phyloP scores from a whole-genome alignment of 2,888 invertebrate genomes.

The Apocheima hispidaria region DNA sequence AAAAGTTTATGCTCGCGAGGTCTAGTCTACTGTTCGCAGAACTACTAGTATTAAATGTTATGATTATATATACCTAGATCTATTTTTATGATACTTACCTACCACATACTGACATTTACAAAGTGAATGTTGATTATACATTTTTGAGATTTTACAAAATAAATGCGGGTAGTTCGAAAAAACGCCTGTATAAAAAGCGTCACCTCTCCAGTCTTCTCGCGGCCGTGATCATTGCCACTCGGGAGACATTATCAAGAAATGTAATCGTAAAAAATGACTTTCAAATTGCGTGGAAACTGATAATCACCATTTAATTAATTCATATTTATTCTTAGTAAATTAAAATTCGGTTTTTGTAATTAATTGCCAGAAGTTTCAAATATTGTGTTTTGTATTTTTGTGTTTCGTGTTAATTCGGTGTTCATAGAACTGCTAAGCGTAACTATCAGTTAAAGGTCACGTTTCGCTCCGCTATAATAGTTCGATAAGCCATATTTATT shows the following conservation, averaged over 20 bases:
- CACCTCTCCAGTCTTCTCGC: not conserved
- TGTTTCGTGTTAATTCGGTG: not conserved
- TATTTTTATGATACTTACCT: too few relatives aligned
- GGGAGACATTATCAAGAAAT: not conserved
- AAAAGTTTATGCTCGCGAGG: too few relatives aligned
- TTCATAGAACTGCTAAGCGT: not conserved
- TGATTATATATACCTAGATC: too few relatives aligned
- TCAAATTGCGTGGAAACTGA: not conserved
- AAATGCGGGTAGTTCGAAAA: constrained; percentile 5
- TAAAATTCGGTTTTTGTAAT: not conserved
- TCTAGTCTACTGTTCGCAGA: too few relatives aligned
- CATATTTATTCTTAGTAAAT: too few relatives aligned
- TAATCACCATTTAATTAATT: too few relatives aligned
- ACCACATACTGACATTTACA: too few relatives aligned
- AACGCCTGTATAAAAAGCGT: not conserved
- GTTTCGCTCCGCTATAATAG: not conserved
- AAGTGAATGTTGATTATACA: not conserved
- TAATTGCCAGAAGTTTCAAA: not conserved
- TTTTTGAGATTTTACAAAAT: not conserved
- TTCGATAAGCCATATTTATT: not conserved
- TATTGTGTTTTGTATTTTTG: not conserved
- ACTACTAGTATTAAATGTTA: too few relatives aligned
- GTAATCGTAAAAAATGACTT: constrained; percentile 3
- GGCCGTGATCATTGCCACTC: not conserved
- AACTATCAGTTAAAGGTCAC: not conserved